Evolutionary conservation across 2,113 vertebrate genomes (phyloP), one percentile per base, ranked within the genome.

Genomic region (Dendrocopos noguchii): DNA sequence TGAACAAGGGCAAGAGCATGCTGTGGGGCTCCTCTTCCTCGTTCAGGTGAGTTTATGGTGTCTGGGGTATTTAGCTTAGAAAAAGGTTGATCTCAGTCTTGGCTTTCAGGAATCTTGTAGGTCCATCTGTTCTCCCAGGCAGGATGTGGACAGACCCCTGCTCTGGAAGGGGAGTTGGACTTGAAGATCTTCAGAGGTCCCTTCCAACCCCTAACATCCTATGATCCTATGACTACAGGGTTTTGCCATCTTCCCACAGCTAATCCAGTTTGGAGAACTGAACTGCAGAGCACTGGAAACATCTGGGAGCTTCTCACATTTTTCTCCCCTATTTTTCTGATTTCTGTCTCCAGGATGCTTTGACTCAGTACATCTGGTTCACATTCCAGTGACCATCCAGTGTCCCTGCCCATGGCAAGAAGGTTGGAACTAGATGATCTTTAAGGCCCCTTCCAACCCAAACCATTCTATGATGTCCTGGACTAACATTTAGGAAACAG

Each of bases 1-100:
- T 44, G 97, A 97, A 22, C 55, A 96, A 0, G 98, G 98, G 3
- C 97, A 95, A 8, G 96, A 98, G 81, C 98, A 94, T 19, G 80
- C 92, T 6, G 93, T 98, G 1, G 98, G 97, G n/a, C 81, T 96
- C 4, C 5, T 97, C 56, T 98, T 99, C 90, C 94, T 99, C 22
- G 63, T 98, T 15, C 99, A 99, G 98, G 99, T 99, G 66, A 74
- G 64, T 10, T 31, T 6, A 2, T 2, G 50, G 55, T 42, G 6
- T 12, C 15, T 71, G 56, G 9, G 9, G 70, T 87, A 29, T 66
- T 63, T 39, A 60, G 57, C n/a, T 27, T 29, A 14, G 27, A 4
- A 2, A 33, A 33, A 42, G 20, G 20, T 22, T 61, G 33, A 5
- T 13, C 46, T 44, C 12, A 1, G 27, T 7, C 60, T 60, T 39